A percentile compares a stretch with the other conserved stretches of the same genome.
Evolutionary conservation across 2,888 invertebrate genomes (phyloP).

Genomic region (Ptychoptera albimana): DNA sequence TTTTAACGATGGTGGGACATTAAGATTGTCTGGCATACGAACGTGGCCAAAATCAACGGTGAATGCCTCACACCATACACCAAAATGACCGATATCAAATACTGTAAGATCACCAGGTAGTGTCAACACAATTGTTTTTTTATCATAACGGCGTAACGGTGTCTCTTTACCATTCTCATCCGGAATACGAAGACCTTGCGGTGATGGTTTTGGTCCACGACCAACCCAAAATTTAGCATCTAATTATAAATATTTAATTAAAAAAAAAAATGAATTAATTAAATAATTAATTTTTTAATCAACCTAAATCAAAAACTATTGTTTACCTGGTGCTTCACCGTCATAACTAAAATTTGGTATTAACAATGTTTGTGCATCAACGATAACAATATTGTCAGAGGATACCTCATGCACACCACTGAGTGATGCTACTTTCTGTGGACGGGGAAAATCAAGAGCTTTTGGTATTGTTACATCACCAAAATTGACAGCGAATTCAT

Average conservation of each 20-base stretch:
- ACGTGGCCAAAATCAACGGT: conserved; percentile 87
- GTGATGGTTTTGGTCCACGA: conserved; percentile 59
- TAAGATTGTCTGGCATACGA: conserved; percentile 51
- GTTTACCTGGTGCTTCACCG: conserved; percentile 77
- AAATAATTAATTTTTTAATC: background rate
- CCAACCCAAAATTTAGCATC: conserved; percentile 94
- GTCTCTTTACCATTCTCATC: conserved; percentile 80
- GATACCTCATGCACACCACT: conserved; percentile 69
- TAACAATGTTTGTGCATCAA: conserved; percentile 83
- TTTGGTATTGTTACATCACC: conserved; percentile 71
- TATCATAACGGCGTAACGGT: conserved; percentile 65
- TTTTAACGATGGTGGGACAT: conserved; percentile 80
- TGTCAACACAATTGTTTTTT: conserved; percentile 77
- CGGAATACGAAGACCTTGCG: conserved; percentile 70
- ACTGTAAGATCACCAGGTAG: conserved; percentile 78
- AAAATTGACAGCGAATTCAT: conserved; percentile 80
- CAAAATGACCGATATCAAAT: conserved; percentile 85
- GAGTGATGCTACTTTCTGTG: conserved; percentile 61
- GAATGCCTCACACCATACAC: conserved; percentile 87
- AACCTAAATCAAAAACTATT: background rate
- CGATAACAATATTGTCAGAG: conserved; percentile 75
- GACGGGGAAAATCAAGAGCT: conserved; percentile 64
- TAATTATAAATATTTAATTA: conserved; percentile 25
- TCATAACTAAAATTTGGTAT: conserved; percentile 84
- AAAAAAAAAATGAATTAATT: background rate